A percentile compares a stretch with the other conserved stretches of the same genome.
phyloP scores from a whole-genome alignment of 1,140 invertebrate species.

The Habropoda laboriosa region DNA sequence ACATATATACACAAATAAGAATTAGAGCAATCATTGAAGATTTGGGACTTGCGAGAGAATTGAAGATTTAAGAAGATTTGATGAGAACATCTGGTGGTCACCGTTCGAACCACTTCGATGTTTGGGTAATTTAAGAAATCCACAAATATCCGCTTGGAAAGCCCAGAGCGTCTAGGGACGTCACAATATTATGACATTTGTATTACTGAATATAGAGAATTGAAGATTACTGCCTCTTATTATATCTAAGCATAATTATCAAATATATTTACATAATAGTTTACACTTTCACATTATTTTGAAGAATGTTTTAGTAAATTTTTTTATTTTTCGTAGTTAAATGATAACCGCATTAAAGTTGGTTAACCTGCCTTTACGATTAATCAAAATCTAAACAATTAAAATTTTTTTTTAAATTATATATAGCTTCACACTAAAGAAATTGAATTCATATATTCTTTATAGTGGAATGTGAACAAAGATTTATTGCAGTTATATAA shows the following conservation, averaged over 20 bases:
- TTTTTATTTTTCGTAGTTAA: background rate
- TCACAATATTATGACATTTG: no score
- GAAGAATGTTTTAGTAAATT: background rate
- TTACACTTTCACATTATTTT: background rate
- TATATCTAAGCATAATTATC: background rate
- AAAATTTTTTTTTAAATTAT: background rate
- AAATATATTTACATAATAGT: background rate
- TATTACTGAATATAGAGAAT: background rate
- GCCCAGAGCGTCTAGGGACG: no score
- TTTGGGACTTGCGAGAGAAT: no score
- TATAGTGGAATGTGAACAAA: background rate
- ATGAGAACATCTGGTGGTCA: no score
- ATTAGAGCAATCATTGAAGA: no score
- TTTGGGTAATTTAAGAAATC: no score
- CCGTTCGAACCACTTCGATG: no score
- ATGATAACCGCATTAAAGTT: background rate
- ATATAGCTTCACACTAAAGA: background rate
- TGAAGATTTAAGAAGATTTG: no score
- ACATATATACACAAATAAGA: no score
- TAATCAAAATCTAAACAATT: background rate
- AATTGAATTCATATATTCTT: background rate
- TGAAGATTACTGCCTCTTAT: no score
- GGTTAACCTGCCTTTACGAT: background rate
- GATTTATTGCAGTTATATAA: background rate
- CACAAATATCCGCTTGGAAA: no score